Conservation (phyloP, 1,140 invertebrate species). For the Tetragonula clypearis region DNA sequence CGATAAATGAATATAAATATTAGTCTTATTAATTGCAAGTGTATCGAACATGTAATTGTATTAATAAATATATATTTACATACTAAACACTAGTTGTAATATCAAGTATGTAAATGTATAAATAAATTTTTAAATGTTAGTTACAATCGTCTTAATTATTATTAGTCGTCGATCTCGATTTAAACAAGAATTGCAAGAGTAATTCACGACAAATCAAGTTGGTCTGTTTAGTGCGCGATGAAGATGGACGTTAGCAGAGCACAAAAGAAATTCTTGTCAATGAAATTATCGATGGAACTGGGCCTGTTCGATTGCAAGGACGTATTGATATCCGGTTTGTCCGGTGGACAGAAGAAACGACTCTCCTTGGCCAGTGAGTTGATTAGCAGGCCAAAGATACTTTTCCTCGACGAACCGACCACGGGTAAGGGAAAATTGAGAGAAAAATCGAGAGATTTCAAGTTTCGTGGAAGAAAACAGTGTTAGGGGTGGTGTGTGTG, state of each 20-base stretch:
- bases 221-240: conserved; percentile 72
- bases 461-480: neutral
- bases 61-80: neutral
- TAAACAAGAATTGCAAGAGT: neutral
- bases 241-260: conserved; percentile 76
- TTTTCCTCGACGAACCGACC: conserved; percentile 86
- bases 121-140: neutral
- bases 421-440: conserved; percentile 68
- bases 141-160: neutral
- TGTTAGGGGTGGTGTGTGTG: neutral
- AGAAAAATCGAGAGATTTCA: neutral
- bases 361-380: conserved; percentile 90
- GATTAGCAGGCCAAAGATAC: conserved; percentile 88
- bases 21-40: neutral
- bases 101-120: neutral
- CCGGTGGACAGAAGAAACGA: conserved; percentile 91
- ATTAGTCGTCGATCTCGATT: neutral
- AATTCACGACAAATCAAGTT: neutral
- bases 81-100: neutral
- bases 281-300: conserved; percentile 82
- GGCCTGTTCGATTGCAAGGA: conserved; percentile 83
- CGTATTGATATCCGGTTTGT: conserved; percentile 85
- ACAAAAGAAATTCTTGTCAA: conserved; percentile 71
- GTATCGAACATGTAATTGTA: neutral
- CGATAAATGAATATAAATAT: neutral